A percentile compares a stretch with the other conserved stretches of the same genome.
Conservation (phyloP, 2,888 invertebrate genomes). For the Ryuthela nishihirai region DNA sequence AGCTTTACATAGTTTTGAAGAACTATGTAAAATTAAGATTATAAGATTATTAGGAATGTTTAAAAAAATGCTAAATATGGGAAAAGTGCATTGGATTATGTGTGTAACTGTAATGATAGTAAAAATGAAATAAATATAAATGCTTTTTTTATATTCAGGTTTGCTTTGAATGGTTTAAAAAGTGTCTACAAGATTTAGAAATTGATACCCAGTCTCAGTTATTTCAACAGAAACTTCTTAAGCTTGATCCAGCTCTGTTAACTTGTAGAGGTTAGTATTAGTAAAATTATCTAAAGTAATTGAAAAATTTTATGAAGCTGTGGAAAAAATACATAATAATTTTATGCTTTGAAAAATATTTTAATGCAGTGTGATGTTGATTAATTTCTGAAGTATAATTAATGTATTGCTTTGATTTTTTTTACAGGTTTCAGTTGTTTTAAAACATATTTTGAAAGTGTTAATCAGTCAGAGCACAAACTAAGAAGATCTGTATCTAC, state of each 20-base stretch:
- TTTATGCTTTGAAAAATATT: neutral
- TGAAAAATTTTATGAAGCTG: neutral
- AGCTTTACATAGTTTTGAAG: no score
- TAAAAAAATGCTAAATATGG: no score
- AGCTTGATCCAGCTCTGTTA: slow-evolving; percentile 51
- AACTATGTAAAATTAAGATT: no score
- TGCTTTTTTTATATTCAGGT: slow-evolving; percentile 17
- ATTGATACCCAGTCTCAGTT: slow-evolving; percentile 52
- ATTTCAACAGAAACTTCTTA: slow-evolving; percentile 54
- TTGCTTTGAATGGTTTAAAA: slow-evolving; percentile 55
- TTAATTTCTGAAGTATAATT: neutral
- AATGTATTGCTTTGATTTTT: slow-evolving; percentile 26
- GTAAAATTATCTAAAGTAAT: slow-evolving; percentile 4
- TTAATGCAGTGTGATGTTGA: neutral
- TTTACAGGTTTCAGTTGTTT: slow-evolving; percentile 52
- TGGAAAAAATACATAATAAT: neutral
- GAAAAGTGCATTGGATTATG: no score
- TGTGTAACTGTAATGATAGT: no score
- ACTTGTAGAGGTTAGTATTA: slow-evolving; percentile 48
- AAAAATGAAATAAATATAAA: no score
- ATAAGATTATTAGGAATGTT: no score
- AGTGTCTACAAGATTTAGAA: slow-evolving; percentile 53
- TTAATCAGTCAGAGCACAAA: slow-evolving; percentile 52
- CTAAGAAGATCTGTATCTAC: slow-evolving; percentile 45
- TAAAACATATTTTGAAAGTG: slow-evolving; percentile 54